Evolutionary conservation across 2,797 vertebrate species (phyloP), one percentile per base, ranked within the genome.

Genomic region (Gymnodraco acuticeps): DNA sequence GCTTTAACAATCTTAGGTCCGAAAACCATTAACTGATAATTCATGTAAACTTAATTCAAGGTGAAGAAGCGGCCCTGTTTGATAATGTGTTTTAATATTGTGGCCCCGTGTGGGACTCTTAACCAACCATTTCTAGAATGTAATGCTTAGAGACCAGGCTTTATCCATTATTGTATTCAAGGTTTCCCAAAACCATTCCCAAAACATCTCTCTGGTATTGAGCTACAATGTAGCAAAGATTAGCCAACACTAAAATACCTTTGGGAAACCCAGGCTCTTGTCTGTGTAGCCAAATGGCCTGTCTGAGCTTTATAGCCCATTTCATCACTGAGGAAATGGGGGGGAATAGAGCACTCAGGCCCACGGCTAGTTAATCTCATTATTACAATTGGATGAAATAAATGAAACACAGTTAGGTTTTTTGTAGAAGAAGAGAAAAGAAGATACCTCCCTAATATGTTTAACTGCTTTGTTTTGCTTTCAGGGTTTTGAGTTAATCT

Each of bases 301-400:
- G 58, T 82, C 75, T 81, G 73, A 61, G 38, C 60, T 85, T 85
- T 77, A 84, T 63, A 64, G 81, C 42, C 58, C 62, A 33, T 80
- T 87, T 84, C 61, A 82, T 75, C 75, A 56, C 45, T 1, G 73
- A 81, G 56, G 65, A 82, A 86, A 79, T 59, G 19, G 59, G 56
- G 56, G 45, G 78, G 43, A 69, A 63, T 38, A 20, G 60, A 82
- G 65, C 77, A 75, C 75, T 86, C 68, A 68, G 68, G 58, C 54
- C 61, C 70, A 42, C 47, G 58, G 58, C 48, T 45, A 65, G 53
- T 87, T 85, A 66, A 88, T 87, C 51, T 82, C 27, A 76, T 75
- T 70, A 33, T 71, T 74, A 58, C 72, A 82, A 76, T 69, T 70
- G 64, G 72, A 83, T 47, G 46, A 50, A 76, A 65, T 78, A 69